Base-by-base conservation (phyloP, 2,888 invertebrate genomes). In the Apomyelois bistriatella region DNA sequence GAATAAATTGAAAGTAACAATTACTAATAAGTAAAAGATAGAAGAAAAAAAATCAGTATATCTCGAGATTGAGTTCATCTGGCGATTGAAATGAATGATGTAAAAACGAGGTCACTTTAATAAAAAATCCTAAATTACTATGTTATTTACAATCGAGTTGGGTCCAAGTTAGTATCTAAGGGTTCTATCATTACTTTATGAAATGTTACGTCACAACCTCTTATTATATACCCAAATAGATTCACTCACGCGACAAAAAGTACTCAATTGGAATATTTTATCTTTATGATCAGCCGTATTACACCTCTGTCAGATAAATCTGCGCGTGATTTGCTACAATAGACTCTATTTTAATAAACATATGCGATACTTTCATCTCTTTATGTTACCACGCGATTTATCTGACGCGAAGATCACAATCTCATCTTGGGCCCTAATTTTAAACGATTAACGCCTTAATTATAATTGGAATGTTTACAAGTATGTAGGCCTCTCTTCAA, bases 391-490 rank as follows among this genome's bases (percentile, higher is more conserved):
- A 32, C 7, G 32, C 7, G 32, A 32, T 32, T 32, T 32, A 32
- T 32, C 32, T 10, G 10, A 7, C 7, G 9, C 8, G 10, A 7
- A 32, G 32, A 32, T 32, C 7, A 8, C 41, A 41, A 17, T 17
- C 10, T 28, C 22, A 37, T 22, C 0, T 28, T 46, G 46, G 46
- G 46, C 30, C 46, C 46, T 16, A 46, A 46, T 8, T 40, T 40
- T 16, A 32, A 43, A 46, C 10, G 12, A 30, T 46, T 46, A 46
- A 8, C 43, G 22, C 7, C 42, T 13, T 32, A 9, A 9, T 15
- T 32, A 46, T 16, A 35, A 59, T 54, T 74, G 73, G 73, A 74
- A 74, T 74, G 73, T 74, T 68, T 53, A 66, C 38, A 54, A 60
- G 53, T 55, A 53, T 57, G 36, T 49, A 17, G 28, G 28, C n/a